These are phyloP conservation scores for Cosmopolites sordidus DNA, from an alignment of 2,888 invertebrate species.

Conservation along the genomic window DNA sequence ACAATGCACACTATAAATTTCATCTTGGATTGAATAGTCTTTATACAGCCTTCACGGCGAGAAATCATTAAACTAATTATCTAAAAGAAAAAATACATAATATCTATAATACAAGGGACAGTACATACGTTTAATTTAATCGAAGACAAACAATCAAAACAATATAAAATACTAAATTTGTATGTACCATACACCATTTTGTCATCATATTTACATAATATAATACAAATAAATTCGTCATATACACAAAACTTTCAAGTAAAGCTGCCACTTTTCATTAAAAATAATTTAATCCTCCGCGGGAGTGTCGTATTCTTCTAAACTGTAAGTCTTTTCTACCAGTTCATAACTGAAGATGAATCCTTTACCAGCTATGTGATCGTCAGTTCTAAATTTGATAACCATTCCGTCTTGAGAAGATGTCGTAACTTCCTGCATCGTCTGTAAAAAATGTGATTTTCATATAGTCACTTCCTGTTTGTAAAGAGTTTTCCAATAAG, in stretches of 20 bases:
- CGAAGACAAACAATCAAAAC: neutral
- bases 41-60: too few relatives aligned
- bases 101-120: neutral
- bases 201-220: neutral
- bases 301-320: slow-evolving; percentile 21
- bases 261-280: neutral
- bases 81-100: neutral
- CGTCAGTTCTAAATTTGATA: slow-evolving; percentile 85
- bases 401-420: slow-evolving; percentile 81
- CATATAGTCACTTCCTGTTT: too few relatives aligned
- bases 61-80: too few relatives aligned
- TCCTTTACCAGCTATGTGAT: slow-evolving; percentile 83
- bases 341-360: slow-evolving; percentile 85
- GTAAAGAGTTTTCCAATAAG: too few relatives aligned
- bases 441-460: slow-evolving; percentile 52
- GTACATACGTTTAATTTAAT: neutral
- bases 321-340: slow-evolving; percentile 48
- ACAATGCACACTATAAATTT: too few relatives aligned
- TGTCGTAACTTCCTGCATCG: slow-evolving; percentile 74
- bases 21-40: too few relatives aligned
- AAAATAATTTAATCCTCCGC: neutral
- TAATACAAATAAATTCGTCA: neutral
- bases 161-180: neutral
- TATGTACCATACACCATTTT: neutral
- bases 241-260: neutral